Evolutionary conservation across 2,888 invertebrate genomes (phyloP).

Genomic region (Tholera decimalis): DNA sequence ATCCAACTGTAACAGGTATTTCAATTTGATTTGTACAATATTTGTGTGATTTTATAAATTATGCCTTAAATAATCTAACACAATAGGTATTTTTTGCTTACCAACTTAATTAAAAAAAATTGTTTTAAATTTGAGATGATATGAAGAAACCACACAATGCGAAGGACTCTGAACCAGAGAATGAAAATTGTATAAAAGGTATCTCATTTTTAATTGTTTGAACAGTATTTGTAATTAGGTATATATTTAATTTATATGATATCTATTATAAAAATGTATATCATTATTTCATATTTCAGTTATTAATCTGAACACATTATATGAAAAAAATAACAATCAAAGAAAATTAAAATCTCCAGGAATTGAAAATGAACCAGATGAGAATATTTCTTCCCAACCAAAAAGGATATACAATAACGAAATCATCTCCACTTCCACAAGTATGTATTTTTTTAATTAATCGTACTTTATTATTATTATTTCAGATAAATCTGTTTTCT

Average conservation of each 20-base stretch:
- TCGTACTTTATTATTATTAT: neutral
- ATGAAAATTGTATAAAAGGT: neutral
- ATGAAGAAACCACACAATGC: too few species aligned
- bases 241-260: too few species aligned
- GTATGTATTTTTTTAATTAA: too few species aligned
- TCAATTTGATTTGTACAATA: too few species aligned
- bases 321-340: too few species aligned
- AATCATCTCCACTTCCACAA: neutral
- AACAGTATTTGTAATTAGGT: too few species aligned
- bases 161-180: too few species aligned
- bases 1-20: too few species aligned
- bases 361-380: constrained; percentile 2
- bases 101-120: too few species aligned
- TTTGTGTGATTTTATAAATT: neutral
- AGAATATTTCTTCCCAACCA: constrained; percentile 1
- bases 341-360: neutral
- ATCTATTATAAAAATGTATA: neutral
- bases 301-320: neutral
- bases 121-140: too few species aligned
- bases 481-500: neutral
- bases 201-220: neutral
- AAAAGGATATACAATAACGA: neutral
- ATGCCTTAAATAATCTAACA: too few species aligned
- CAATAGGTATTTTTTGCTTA: too few species aligned
- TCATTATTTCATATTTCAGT: constrained; percentile 4